These are phyloP conservation scores for Bilobella aurantiaca DNA, from an alignment of 1,140 invertebrate genomes.

Conservation along the genomic window DNA sequence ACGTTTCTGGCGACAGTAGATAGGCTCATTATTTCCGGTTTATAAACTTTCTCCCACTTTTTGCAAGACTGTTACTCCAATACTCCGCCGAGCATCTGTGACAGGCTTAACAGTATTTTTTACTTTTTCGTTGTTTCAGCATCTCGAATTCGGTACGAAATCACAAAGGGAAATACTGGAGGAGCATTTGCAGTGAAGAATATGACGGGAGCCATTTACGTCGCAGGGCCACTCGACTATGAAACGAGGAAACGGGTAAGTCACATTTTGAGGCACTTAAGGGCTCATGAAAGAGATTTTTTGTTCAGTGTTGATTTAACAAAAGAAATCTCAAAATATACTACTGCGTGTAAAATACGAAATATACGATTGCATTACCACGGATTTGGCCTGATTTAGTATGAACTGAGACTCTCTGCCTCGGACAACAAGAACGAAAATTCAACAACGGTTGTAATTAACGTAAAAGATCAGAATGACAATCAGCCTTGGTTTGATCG, in stretches of 20 bases:
- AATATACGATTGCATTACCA: not conserved
- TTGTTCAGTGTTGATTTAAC: not conserved
- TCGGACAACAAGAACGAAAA: constrained; percentile 94
- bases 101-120: no score
- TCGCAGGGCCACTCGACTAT: constrained; percentile 84
- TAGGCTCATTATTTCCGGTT: not conserved
- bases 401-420: constrained; percentile 80
- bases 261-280: no score
- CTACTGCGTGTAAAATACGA: not conserved
- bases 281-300: not conserved
- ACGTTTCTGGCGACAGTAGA: no score
- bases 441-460: constrained; percentile 87
- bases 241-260: constrained; percentile 79
- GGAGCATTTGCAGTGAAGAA: constrained; percentile 95
- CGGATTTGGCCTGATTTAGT: constrained; percentile 47
- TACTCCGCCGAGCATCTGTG: no score
- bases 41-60: no score
- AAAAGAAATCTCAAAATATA: not conserved
- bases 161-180: constrained; percentile 95
- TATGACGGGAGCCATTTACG: constrained; percentile 76
- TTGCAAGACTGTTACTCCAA: no score
- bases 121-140: constrained; percentile 57
- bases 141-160: constrained; percentile 96
- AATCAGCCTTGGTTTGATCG: constrained; percentile 64
- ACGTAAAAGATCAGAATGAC: constrained; percentile 91